Percentiles rank a stretch among this genome's conserved stretches.
Conservation (phyloP, 1,140 invertebrate species). For the Brachionus asplanchnoidis region DNA sequence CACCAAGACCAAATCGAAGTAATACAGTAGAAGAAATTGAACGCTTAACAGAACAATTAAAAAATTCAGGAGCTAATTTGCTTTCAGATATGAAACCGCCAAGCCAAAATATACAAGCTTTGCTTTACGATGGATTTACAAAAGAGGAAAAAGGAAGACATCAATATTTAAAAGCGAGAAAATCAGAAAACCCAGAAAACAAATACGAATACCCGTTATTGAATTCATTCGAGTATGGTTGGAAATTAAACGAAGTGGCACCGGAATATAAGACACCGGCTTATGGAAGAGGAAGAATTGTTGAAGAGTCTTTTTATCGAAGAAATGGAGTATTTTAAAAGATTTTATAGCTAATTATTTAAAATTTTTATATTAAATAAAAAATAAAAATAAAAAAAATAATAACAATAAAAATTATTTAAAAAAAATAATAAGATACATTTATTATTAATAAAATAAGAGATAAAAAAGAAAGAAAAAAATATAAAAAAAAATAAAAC, state of each 20-base stretch:
- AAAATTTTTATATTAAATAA: background rate
- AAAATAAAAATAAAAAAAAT: too few relatives aligned
- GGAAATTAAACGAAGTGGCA: slow-evolving; percentile 32
- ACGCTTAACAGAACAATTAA: background rate
- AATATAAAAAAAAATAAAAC: too few relatives aligned
- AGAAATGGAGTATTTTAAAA: slow-evolving; percentile 39
- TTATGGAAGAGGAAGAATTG: slow-evolving; percentile 37
- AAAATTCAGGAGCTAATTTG: background rate
- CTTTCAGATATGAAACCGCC: slow-evolving; percentile 19
- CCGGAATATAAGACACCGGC: slow-evolving; percentile 32
- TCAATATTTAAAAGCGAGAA: slow-evolving; percentile 42
- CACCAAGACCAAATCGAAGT: slow-evolving; percentile 14
- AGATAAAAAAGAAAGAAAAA: too few relatives aligned
- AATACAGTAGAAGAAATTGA: background rate
- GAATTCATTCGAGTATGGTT: slow-evolving; percentile 41
- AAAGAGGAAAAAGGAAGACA: slow-evolving; percentile 43
- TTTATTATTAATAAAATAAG: too few relatives aligned
- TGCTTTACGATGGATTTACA: slow-evolving; percentile 43
- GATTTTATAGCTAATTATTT: background rate
- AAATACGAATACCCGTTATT: slow-evolving; percentile 32
- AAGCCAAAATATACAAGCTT: background rate
- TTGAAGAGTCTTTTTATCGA: slow-evolving; percentile 43
- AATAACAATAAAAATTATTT: too few relatives aligned
- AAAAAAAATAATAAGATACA: too few relatives aligned
- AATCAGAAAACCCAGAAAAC: background rate